Base-by-base conservation (phyloP, 2,888 invertebrate genomes). In the Cheilosia vulpina region DNA sequence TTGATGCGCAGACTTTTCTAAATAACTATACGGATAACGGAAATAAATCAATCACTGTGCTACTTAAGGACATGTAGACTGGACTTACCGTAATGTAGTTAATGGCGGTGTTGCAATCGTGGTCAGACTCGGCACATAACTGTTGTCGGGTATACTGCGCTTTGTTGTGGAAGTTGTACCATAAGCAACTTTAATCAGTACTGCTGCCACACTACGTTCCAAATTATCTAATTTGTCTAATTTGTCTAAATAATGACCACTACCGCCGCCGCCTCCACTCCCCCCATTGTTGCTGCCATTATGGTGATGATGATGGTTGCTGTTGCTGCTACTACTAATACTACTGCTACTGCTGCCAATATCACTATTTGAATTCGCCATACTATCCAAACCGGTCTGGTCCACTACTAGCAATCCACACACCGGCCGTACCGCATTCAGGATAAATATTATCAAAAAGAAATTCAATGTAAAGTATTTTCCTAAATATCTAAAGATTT, bases 111-210 rank as follows among this genome's bases (percentile, higher is more conserved):
- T 94, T n/a, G 94, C 94, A 38, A 94, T 93, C 9, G 95, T 95
- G 53, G 95, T 94, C 45, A 94, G 90, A 11, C 94, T 94, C 76
- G 94, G 94, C 53, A 94, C 93, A 57, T 93, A 93, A 79, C 93
- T 93, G 88, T 93, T 94, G 72, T 95, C 95, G 15, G 95, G 94
- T 87, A 95, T 95, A 87, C 94, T 94, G 13, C 95, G 92, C 89
- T 95, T 95, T n/a, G 95, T 95, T 34, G 95, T 95, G 1, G 92
- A 92, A 38, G 94, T 93, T 75, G 94, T 94, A 19, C 94, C 95
- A 88, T 95, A 95, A 0, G 95, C 95, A 55, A 95, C 95, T 91
- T 95, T 95, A 88, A 94, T 95, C 88, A 95, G 93, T 65, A 95
- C 94, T 24, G 95, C 95, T 7, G 94, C 95, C 47, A 95, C 93